A percentile compares a stretch with the other conserved stretches of the same genome.
phyloP scores from a whole-genome alignment of 1,140 invertebrate species.

The Theocolax elegans region DNA sequence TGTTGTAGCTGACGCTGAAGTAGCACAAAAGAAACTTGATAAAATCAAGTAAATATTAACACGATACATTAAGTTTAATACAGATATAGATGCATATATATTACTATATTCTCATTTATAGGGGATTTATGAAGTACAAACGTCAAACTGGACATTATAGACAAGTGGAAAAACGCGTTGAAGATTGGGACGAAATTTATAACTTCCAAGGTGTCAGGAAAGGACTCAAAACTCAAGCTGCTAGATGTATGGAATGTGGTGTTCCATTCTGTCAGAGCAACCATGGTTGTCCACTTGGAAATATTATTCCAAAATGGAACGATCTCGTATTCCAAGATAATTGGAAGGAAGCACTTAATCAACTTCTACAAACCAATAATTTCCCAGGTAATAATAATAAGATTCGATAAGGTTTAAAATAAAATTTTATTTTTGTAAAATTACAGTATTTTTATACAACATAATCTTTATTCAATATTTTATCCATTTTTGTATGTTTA shows the following conservation, averaged over 20 bases:
- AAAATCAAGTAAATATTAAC: constrained; percentile 78
- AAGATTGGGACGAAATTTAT: constrained; percentile 98
- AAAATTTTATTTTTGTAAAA: too few relatives aligned
- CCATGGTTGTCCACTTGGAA: constrained; percentile 96
- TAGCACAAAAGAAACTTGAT: constrained; percentile 87
- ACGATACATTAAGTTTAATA: too few relatives aligned
- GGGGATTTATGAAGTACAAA: constrained; percentile 96
- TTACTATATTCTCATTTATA: too few relatives aligned
- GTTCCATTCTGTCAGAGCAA: constrained; percentile 98
- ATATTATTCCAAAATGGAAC: constrained; percentile 99
- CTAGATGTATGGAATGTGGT: constrained; percentile 99
- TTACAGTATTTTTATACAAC: too few relatives aligned
- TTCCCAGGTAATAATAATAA: constrained; percentile 79
- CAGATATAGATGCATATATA: too few relatives aligned
- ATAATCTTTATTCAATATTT: constrained; percentile 24
- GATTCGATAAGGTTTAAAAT: constrained; percentile 3
- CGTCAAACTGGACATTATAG: constrained; percentile 89
- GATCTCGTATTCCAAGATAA: constrained; percentile 94
- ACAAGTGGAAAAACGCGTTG: constrained; percentile 81
- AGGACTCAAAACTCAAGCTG: constrained; percentile 90
- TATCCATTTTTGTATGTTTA: constrained; percentile 10
- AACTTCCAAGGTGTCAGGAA: constrained; percentile 87
- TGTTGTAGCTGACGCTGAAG: constrained; percentile 77
- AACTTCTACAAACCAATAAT: constrained; percentile 97
- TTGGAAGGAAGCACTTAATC: constrained; percentile 96